Conservation (phyloP, 2,113 vertebrate species). For the Rhineura floridana region DNA sequence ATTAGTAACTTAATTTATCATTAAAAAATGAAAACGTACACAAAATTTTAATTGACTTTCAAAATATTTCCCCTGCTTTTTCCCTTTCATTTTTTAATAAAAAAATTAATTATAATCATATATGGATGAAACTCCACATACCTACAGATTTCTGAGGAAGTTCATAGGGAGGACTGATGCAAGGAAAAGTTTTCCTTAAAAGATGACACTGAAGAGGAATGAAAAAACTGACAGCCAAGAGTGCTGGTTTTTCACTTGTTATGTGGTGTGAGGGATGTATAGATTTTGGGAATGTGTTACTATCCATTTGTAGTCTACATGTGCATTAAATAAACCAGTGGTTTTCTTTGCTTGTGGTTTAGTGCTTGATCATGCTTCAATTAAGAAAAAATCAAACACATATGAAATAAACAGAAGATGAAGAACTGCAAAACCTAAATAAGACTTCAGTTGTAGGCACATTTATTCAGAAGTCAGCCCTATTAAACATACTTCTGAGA, state of each 20-base stretch:
- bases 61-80: conserved; percentile 91
- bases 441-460: conserved; percentile 35
- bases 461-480: background rate
- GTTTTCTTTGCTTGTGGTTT: conserved; percentile 67
- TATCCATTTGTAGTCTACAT: conserved; percentile 15
- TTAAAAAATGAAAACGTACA: conserved; percentile 98
- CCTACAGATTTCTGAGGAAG: conserved; percentile 67
- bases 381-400: conserved; percentile 60
- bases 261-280: conserved; percentile 61
- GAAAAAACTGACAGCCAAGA: background rate
- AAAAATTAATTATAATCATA: conserved; percentile 72
- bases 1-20: conserved; percentile 99
- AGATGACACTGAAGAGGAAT: conserved; percentile 64
- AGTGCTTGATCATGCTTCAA: conserved; percentile 62
- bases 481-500: background rate
- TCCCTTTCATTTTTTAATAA: conserved; percentile 78
- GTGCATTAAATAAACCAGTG: conserved; percentile 51
- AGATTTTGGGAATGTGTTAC: conserved; percentile 19
- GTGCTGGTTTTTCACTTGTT: conserved; percentile 58
- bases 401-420: conserved; percentile 64
- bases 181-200: conserved; percentile 80
- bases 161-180: conserved; percentile 67
- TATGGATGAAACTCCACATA: conserved; percentile 69
- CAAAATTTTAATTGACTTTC: conserved; percentile 95
- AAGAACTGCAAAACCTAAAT: conserved; percentile 74